Evolutionary conservation across 2,113 vertebrate species (phyloP), one percentile per base, ranked within the genome.

Genomic region (Carassius carassius): DNA sequence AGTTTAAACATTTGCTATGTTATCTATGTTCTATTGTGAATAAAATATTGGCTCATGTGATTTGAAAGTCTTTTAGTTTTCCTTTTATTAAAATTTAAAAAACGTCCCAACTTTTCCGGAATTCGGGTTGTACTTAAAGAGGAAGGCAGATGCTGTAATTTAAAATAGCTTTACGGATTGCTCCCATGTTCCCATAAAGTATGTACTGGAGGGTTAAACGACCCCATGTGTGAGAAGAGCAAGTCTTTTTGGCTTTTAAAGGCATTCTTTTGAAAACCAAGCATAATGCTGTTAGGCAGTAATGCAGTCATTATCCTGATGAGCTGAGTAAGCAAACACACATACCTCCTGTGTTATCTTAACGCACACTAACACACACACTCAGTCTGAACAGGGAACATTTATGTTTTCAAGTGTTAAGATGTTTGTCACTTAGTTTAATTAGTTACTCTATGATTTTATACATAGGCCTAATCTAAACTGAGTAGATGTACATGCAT

Each of bases 181-280:
- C 41, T 54, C 41, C 29, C 10, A 58, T 4, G 29, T 56, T 58
- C 63, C 81, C 74, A 32, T 83, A 79, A 77, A 77, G 80, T 77
- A 62, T 60, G n/a, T 79, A 47, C 82, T 78, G 85, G 21, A 17
- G 25, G 25, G 10, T 21, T 25, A 82, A 82, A 75, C 23, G 35
- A 41, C 23, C 19, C 70, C n/a, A 63, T 63, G 21, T 41, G 82
- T 62, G 74, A 72, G 85, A 77, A 80, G 84, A 29, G 73, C 72
- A 60, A 88, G 82, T 88, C 79, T 89, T 25, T 89, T 29, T 74
- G 32, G 63, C 17, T 88, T 56, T 85, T 82, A 84, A 77, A 62
- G 19, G 79, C 65, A 47, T 85, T 80, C 78, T 86, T 84, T 78
- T 84, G 41, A 63, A 75, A 87, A 62, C 51, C 79, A 80, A 82